These are phyloP conservation scores for Trinorchestia longiramus DNA, from an alignment of 1,140 invertebrate species.

Conservation along the genomic window DNA sequence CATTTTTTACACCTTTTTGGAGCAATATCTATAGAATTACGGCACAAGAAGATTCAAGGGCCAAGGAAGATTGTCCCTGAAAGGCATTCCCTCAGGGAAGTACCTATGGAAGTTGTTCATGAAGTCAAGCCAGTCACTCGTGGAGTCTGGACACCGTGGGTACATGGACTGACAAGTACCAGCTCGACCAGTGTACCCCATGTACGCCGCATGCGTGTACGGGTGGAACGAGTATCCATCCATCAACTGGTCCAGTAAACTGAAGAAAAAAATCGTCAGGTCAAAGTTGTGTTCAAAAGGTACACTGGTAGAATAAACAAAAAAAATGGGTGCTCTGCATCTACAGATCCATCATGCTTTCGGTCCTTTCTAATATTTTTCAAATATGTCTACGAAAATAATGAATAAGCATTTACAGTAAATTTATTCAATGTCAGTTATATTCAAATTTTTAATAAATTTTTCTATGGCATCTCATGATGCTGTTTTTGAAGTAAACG, in stretches of 20 bases:
- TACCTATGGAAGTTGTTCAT: conserved; percentile 64
- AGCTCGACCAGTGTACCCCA: conserved; percentile 59
- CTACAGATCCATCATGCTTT: no score
- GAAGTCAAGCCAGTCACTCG: conserved; percentile 61
- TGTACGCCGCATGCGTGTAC: conserved; percentile 64
- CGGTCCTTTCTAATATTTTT: no score
- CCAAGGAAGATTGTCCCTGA: conserved; percentile 62
- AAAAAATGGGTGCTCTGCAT: no score
- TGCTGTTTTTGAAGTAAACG: no score
- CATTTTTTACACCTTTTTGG: not conserved
- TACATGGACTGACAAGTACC: conserved; percentile 60
- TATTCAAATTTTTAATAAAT: no score
- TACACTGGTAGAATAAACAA: no score
- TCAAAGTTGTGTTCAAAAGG: no score
- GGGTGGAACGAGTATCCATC: conserved; percentile 63
- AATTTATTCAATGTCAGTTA: no score
- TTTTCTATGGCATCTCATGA: no score
- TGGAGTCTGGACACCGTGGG: conserved; percentile 57
- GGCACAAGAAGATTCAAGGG: conserved; percentile 62
- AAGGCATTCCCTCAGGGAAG: conserved; percentile 63
- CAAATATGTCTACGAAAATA: no score
- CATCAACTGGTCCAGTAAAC: conserved; percentile 62
- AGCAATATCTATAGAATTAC: not conserved
- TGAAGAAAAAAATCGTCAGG: conserved; percentile 40
- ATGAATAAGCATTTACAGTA: no score